These are phyloP conservation scores for Tenualosa thibaudeaui DNA, from an alignment of 2,797 vertebrate genomes.

Conservation along the genomic window DNA sequence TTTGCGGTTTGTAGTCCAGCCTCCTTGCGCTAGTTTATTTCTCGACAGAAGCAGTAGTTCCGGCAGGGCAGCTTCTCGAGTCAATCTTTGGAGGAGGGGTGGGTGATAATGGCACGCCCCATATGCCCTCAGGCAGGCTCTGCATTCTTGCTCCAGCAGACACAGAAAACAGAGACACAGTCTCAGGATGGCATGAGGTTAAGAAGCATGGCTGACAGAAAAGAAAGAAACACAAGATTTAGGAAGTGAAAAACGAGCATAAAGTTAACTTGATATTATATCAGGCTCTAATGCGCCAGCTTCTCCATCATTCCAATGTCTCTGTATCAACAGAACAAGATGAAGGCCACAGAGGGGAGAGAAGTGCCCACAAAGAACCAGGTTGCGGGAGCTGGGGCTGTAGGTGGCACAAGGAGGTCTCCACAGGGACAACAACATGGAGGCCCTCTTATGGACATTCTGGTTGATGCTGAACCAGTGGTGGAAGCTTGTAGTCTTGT, in stretches of 20 bases:
- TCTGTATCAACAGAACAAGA: slow-evolving; percentile 52
- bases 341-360: slow-evolving; percentile 30
- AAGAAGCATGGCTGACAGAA: neutral
- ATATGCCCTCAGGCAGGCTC: slow-evolving; percentile 46
- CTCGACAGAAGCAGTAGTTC: slow-evolving; percentile 32
- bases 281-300: neutral
- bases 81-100: neutral
- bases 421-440: slow-evolving; percentile 32
- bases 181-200: neutral
- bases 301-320: slow-evolving; percentile 36
- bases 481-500: slow-evolving; percentile 62
- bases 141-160: slow-evolving; percentile 63
- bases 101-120: slow-evolving; percentile 37
- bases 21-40: neutral
- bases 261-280: neutral
- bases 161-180: neutral
- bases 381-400: slow-evolving; percentile 8
- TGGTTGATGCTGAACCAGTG: slow-evolving; percentile 59
- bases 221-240: neutral
- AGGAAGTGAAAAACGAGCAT: neutral
- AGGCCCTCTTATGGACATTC: slow-evolving; percentile 58
- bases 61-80: slow-evolving; percentile 19
- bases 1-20: neutral
- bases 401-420: slow-evolving; percentile 35
- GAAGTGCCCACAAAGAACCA: neutral